Conservation (phyloP, 2,113 vertebrate genomes). For the Halichoeres trimaculatus region DNA sequence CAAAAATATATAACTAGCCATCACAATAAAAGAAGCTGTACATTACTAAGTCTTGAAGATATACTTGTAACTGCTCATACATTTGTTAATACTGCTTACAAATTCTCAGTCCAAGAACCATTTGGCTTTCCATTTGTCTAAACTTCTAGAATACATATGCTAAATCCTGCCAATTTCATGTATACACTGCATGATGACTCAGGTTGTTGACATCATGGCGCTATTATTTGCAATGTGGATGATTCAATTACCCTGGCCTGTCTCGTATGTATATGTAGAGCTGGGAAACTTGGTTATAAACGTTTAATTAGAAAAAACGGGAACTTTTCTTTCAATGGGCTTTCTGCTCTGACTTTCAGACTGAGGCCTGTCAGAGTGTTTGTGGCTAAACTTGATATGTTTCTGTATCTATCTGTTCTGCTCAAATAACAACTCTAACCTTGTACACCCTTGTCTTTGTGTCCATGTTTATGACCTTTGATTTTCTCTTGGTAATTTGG, state of each 20-base stretch:
- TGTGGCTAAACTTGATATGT: constrained; percentile 10
- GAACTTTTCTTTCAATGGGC: not conserved
- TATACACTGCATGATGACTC: no score
- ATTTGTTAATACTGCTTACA: no score
- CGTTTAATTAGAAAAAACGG: not conserved
- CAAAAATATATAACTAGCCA: not conserved
- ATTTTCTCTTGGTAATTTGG: not conserved
- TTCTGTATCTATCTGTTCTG: not conserved
- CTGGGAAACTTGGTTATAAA: not conserved
- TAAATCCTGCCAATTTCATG: no score
- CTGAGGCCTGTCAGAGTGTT: constrained; percentile 1
- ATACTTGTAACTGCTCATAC: not conserved
- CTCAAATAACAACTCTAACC: not conserved
- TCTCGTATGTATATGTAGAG: not conserved
- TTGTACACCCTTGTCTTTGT: not conserved
- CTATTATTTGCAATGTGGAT: no score
- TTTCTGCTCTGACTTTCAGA: not conserved
- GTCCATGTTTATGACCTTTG: no score
- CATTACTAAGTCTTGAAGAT: not conserved
- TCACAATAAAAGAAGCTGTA: not conserved
- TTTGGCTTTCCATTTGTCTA: no score
- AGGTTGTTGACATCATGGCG: no score
- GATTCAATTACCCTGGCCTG: not conserved
- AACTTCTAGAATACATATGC: no score
- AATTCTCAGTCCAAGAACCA: no score